Conservation (phyloP, 2,113 vertebrate genomes). For the Pyxicephalus adspersus region DNA sequence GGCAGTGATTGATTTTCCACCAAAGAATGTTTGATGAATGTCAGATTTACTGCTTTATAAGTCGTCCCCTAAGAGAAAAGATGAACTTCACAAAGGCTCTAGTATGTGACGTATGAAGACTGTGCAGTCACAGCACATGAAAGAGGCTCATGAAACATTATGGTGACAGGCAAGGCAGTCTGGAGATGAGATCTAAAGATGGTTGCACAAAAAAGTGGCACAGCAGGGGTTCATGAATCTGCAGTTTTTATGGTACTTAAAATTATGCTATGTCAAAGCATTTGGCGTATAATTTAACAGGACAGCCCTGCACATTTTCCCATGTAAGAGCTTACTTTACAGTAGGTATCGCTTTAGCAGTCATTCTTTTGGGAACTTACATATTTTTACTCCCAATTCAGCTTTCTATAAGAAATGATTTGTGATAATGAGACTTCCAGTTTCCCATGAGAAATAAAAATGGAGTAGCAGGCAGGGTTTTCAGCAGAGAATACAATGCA, state of each 20-base stretch:
- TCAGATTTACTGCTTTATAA: too few relatives aligned
- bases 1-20: too few relatives aligned
- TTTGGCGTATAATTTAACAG: constrained; percentile 28
- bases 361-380: not conserved
- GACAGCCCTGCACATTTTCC: constrained; percentile 25
- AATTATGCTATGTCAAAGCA: constrained; percentile 29
- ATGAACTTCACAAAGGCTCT: not conserved
- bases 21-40: too few relatives aligned
- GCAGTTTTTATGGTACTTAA: constrained; percentile 31
- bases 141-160: not conserved
- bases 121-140: not conserved
- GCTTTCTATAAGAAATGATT: constrained; percentile 25
- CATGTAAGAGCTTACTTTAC: constrained; percentile 30
- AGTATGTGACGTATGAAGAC: constrained; percentile 2
- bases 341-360: constrained; percentile 5
- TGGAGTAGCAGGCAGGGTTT: not conserved
- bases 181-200: constrained; percentile 34
- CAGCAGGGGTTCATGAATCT: constrained; percentile 23
- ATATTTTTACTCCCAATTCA: constrained; percentile 14
- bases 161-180: constrained; percentile 14
- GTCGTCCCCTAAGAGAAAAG: not conserved
- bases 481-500: constrained; percentile 6
- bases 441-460: constrained; percentile 11
- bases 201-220: constrained; percentile 12
- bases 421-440: constrained; percentile 24